Base-by-base conservation (phyloP, 2,797 vertebrate species). In the Eulemur coronatus region DNA sequence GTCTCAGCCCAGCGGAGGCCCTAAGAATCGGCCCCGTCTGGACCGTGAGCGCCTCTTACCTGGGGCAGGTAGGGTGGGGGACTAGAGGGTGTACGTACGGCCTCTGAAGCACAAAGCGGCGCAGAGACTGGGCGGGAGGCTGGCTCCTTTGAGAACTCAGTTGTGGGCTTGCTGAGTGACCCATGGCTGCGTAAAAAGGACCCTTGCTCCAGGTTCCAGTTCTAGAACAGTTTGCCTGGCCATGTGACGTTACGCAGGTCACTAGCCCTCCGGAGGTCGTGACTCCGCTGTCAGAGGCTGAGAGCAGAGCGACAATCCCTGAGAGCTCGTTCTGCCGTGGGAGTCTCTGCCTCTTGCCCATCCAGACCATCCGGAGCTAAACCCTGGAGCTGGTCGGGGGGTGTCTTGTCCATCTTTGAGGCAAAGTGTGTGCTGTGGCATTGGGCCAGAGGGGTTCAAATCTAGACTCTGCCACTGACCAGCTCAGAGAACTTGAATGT, bases 401-500 rank as follows among this genome's bases (percentile, higher is more conserved):
- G 35, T 1, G 0, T 65, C 57, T 61, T 28, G 15, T 57, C 46
- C 20, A n/a, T 41, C 57, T 63, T 20, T 41, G 33, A 65, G 59
- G 57, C 35, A 43, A 95, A 72, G 30, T 14, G 33, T 75, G 43
- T 7, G 12, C 38, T 0, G 1, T 0, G 1, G 48, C 18, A 2
- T 12, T 67, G 57, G 52, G 70, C 43, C 59, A n/a, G 61, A 48
- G 20, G 48, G 65, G 28, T 75, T 85, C 50, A 48, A 80, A 84
- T 70, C 35, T 11, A 52, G 73, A 43, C n/a, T 79, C 75, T 2
- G 3, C 28, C 80, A 43, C 65, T 70, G 84, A 70, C 33, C 15
- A 80, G 59, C 43, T 80, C 11, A 28, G 91, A 92, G 63, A 81
- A 73, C 52, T 28, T 69, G 52, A 88, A 38, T 17, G 67, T 28